phyloP scores from a whole-genome alignment of 30 jellyfish, hydroid and myxozoan species.

The Turritopsis dohrnii region DNA sequence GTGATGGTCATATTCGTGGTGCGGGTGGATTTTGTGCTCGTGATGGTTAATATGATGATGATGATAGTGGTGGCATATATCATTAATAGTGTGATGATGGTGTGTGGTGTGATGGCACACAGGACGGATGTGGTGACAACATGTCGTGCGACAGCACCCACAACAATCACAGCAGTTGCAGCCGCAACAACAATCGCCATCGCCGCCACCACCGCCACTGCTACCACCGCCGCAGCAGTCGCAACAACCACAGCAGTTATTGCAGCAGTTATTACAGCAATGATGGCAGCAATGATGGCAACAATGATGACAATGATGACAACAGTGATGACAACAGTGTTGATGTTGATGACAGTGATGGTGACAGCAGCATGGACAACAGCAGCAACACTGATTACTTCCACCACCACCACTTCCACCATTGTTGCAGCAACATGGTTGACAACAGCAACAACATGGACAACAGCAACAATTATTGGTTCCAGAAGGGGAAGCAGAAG shows the following conservation, averaged over 20 bases:
- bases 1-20: constrained; percentile 21
- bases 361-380: constrained; percentile 38
- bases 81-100: constrained; percentile 26
- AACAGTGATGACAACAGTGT: not conserved
- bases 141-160: not conserved
- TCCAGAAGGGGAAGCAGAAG: not conserved
- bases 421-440: not conserved
- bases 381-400: constrained; percentile 16
- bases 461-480: constrained; percentile 36
- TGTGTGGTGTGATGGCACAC: constrained; percentile 15
- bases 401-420: constrained; percentile 15
- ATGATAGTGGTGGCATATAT: constrained; percentile 29
- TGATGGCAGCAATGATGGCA: constrained; percentile 17
- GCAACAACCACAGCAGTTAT: not conserved
- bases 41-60: constrained; percentile 35
- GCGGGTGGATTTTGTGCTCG: constrained; percentile 21
- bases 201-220: not conserved
- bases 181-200: constrained; percentile 8
- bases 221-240: constrained; percentile 19
- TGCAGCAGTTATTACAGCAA: constrained; percentile 2
- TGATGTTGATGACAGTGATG: constrained; percentile 17
- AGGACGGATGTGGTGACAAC: constrained; percentile 6
- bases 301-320: not conserved
- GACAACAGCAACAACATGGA: constrained; percentile 15
- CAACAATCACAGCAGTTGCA: constrained; percentile 18